A percentile compares a stretch with the other conserved stretches of the same genome.
These are phyloP conservation scores for Apamea sordens DNA, from an alignment of 2,888 invertebrate species.

Conservation along the genomic window DNA sequence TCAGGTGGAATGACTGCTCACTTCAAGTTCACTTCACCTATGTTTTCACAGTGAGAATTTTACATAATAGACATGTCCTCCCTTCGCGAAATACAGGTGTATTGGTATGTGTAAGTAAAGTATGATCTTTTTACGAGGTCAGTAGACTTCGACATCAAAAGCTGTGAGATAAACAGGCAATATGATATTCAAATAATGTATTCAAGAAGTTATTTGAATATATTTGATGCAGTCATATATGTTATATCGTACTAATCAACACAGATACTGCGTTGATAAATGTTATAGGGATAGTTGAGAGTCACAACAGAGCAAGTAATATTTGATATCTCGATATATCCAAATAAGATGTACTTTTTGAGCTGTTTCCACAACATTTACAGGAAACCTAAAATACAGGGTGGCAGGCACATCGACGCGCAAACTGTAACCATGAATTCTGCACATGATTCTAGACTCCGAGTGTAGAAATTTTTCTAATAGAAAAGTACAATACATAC, in stretches of 20 bases:
- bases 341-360: background rate
- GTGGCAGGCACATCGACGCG: background rate
- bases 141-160: no score
- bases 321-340: background rate
- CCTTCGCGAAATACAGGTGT: no score
- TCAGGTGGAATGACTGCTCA: no score
- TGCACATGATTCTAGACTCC: background rate
- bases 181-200: no score
- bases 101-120: no score
- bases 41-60: no score
- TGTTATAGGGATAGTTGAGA: background rate
- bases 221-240: background rate
- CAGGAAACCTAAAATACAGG: background rate
- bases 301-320: background rate
- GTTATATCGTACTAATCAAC: slow-evolving; percentile 24
- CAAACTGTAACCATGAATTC: background rate
- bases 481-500: no score
- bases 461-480: no score
- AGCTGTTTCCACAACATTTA: background rate
- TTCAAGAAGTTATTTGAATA: background rate
- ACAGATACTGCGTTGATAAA: slow-evolving; percentile 45
- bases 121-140: no score
- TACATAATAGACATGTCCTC: no score
- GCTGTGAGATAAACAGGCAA: no score
- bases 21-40: no score